A percentile compares a stretch with the other conserved stretches of the same genome.
Conservation (phyloP, 2,113 vertebrate species). For the Prunella fulvescens region DNA sequence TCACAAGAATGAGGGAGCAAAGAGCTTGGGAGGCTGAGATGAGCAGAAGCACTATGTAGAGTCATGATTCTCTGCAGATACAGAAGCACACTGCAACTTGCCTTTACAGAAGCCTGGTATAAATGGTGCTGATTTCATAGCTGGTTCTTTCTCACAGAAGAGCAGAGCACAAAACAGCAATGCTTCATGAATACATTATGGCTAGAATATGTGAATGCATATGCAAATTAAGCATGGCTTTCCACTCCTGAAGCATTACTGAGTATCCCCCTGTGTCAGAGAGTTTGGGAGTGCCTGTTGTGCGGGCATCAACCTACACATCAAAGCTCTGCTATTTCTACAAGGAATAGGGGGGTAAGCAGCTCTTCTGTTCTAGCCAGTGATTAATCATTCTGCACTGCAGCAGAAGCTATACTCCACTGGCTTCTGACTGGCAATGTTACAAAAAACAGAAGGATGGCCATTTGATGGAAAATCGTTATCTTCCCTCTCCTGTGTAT, state of each 20-base stretch:
- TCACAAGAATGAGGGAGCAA: not conserved
- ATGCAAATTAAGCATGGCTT: not conserved
- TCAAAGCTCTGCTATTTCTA: conserved; percentile 34
- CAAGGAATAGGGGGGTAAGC: not conserved
- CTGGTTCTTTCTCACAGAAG: not conserved
- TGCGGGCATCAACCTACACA: not conserved
- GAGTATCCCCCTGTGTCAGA: not conserved
- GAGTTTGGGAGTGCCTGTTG: not conserved
- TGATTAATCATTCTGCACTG: conserved; percentile 61
- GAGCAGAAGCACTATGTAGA: not conserved
- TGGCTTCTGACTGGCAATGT: not conserved
- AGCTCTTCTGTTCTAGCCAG: not conserved
- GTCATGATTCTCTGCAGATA: not conserved
- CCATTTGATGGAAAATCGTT: conserved; percentile 59
- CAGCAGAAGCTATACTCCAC: conserved; percentile 5
- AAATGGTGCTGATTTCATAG: not conserved
- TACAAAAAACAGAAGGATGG: conserved; percentile 22
- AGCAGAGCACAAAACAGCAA: not conserved
- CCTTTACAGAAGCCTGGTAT: not conserved
- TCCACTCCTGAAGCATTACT: not conserved
- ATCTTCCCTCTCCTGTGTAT: not conserved
- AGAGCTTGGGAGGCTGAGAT: not conserved
- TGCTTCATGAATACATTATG: not conserved
- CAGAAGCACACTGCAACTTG: not conserved
- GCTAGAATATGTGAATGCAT: not conserved